These are phyloP conservation scores for Alligator sinensis DNA, from an alignment of 2,113 vertebrate genomes.

Conservation along the genomic window DNA sequence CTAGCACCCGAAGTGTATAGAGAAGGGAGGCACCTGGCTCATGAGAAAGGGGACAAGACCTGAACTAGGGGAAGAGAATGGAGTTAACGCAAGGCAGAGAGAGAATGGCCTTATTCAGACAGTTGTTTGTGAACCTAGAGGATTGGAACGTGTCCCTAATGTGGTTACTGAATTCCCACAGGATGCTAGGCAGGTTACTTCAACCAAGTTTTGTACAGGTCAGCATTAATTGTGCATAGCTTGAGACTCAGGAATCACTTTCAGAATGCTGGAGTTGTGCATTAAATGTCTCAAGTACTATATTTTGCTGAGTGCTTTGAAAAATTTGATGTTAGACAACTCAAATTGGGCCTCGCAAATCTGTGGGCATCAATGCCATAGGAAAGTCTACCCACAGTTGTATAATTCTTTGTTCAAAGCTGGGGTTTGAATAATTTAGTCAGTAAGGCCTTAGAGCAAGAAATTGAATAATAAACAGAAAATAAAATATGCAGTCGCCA, in stretches of 20 bases:
- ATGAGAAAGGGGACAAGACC: fast-evolving
- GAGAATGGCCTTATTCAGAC: neutral
- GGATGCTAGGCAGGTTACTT: neutral
- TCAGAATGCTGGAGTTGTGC: neutral
- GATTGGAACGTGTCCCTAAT: too few relatives aligned
- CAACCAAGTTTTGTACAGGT: neutral
- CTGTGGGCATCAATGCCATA: too few relatives aligned
- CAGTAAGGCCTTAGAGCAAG: too few relatives aligned
- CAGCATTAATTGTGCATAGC: neutral
- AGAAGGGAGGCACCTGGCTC: neutral
- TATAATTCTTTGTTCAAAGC: too few relatives aligned
- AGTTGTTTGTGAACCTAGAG: neutral
- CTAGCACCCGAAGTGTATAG: neutral
- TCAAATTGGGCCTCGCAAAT: neutral
- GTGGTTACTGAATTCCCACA: too few relatives aligned
- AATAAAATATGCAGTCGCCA: too few relatives aligned
- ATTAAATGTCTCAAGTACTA: neutral
- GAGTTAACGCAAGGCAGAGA: neutral
- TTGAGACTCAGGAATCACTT: too few relatives aligned
- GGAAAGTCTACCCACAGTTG: too few relatives aligned
- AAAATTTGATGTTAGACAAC: neutral
- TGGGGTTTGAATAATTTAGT: too few relatives aligned
- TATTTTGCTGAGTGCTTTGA: neutral
- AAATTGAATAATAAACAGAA: too few relatives aligned
- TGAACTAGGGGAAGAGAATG: neutral